phyloP scores from a whole-genome alignment of 1,140 invertebrate genomes.

The Magallana ariakensis region DNA sequence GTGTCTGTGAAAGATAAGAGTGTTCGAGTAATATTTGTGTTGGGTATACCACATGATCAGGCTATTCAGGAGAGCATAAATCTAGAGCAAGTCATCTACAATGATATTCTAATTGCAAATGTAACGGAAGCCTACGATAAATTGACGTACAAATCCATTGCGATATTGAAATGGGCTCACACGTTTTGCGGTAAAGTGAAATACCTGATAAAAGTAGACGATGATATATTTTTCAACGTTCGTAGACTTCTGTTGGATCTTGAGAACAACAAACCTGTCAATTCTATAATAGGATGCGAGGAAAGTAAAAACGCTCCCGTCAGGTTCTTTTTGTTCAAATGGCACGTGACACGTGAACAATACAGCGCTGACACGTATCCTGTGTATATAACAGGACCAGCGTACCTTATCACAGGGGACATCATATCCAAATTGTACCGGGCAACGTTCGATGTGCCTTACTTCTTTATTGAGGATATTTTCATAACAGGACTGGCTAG shows the following conservation, averaged over 20 bases:
- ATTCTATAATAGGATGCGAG: conserved; percentile 52
- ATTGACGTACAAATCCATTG: conserved; percentile 91
- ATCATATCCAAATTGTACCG: conserved; percentile 69
- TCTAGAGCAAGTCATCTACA: conserved; percentile 83
- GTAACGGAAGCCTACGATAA: conserved; percentile 90
- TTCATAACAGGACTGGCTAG: conserved; percentile 73
- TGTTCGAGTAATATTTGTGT: conserved; percentile 81
- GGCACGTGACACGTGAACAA: conserved; percentile 72
- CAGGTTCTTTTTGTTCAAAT: conserved; percentile 74
- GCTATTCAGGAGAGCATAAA: conserved; percentile 80
- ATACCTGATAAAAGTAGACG: conserved; percentile 81
- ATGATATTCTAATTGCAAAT: conserved; percentile 89
- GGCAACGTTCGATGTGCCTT: conserved; percentile 60
- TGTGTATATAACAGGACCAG: conserved; percentile 72
- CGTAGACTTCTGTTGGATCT: conserved; percentile 43
- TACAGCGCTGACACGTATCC: conserved; percentile 74
- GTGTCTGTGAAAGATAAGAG: conserved; percentile 33
- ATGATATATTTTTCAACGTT: conserved; percentile 81
- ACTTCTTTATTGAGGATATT: conserved; percentile 77
- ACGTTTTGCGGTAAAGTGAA: conserved; percentile 83
- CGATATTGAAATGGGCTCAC: conserved; percentile 88
- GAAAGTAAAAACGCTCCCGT: conserved; percentile 53
- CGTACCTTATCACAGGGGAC: conserved; percentile 74
- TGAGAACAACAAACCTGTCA: conserved; percentile 37
- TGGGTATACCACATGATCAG: conserved; percentile 82